Evolutionary conservation across 2,888 invertebrate species (phyloP), one percentile per base, ranked within the genome.

Genomic region (Lissonota sp.): DNA sequence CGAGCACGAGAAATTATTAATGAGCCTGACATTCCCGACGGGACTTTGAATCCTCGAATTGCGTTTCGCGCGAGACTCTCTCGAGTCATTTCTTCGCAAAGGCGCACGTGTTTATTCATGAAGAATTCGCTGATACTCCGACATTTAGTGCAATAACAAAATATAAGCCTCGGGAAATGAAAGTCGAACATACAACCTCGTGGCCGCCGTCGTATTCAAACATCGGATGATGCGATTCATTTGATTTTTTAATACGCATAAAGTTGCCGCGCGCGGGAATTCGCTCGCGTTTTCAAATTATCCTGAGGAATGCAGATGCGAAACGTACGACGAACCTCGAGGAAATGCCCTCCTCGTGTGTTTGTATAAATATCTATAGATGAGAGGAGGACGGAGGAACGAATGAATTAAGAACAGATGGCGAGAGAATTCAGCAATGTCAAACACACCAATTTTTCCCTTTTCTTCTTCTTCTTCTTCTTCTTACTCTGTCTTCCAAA

Each of bases 1-100:
- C 82, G 78, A 26, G 1, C 83, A 80, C 82, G 84, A 85, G 84
- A 79, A 85, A 84, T 86, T 91, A 91, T 91, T 91, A 91, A 91
- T 90, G 91, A 91, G 91, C 77, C 85, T 85, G 86, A 86, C 91
- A 91, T 91, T 91, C 91, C 82, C 88, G 83, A 87, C 89, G 89
- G 85, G 88, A 26, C 86, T 87, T 85, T 86, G 87, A 86, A 87
- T 87, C 89, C 84, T 67, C 73, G 67, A 81, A 84, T 83, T 76
- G 79, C 74, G 62, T 67, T 26, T 77, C 67, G 80, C 73, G 66
- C 81, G 81, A 74, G 62, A 26, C 74, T 81, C 39, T 74, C 78
- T 81, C 74, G 78, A 58, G 72, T 60, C 77, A 51, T 63, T 58
- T 26, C 26, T 26, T 26, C 26, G 26, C 26, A 3, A 39, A 16